These are phyloP conservation scores for Luscinia megarhynchos DNA, from an alignment of 2,797 vertebrate genomes.

Conservation along the genomic window DNA sequence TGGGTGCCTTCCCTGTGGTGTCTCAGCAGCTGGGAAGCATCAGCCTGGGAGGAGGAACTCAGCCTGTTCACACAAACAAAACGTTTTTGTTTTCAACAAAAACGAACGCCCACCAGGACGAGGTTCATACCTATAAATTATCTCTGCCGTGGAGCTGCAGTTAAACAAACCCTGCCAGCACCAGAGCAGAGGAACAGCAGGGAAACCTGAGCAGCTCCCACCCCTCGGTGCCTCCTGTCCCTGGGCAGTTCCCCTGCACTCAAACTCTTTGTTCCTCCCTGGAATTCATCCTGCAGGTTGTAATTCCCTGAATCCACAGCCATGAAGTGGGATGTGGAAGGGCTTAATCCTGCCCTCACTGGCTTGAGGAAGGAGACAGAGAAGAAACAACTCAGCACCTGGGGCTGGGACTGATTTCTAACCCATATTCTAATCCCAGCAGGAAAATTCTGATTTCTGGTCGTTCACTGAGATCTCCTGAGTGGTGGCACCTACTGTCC, in stretches of 20 bases:
- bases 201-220: background rate
- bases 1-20: rapidly evolving
- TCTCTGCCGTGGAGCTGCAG: background rate
- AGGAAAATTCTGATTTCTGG: background rate
- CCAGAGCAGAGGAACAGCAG: background rate
- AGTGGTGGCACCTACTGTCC: background rate
- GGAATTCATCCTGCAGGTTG: background rate
- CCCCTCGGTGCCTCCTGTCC: background rate
- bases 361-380: background rate
- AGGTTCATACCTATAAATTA: slow-evolving; percentile 21
- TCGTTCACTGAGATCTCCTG: rapidly evolving
- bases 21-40: background rate
- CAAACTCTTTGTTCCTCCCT: background rate
- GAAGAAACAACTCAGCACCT: background rate
- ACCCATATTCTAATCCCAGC: background rate
- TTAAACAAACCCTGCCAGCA: background rate
- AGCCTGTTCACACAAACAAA: background rate
- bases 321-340: background rate
- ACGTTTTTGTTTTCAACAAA: background rate
- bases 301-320: background rate
- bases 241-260: rapidly evolving
- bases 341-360: background rate
- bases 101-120: background rate
- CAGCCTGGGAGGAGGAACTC: background rate
- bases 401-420: background rate